These are phyloP conservation scores for Rhynchotus rufescens DNA, from an alignment of 2,797 vertebrate genomes.

Conservation along the genomic window DNA sequence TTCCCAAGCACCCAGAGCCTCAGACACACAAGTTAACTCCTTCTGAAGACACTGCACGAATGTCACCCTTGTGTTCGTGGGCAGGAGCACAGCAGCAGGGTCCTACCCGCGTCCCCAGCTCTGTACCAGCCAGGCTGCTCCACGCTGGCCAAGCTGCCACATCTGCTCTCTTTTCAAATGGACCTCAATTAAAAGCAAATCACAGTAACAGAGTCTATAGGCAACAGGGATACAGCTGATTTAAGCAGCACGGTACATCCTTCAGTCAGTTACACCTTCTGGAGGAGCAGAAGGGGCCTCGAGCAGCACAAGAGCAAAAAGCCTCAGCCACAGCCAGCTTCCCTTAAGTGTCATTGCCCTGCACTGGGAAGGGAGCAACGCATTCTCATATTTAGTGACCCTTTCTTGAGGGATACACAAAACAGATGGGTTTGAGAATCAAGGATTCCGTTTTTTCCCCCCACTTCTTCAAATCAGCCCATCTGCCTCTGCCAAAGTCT, in stretches of 20 bases:
- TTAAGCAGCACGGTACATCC: not conserved
- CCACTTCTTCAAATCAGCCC: not conserved
- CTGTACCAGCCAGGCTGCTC: not conserved
- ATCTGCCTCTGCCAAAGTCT: not conserved
- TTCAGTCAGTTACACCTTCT: fast-evolving
- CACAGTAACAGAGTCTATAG: not conserved
- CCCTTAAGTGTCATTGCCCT: not conserved
- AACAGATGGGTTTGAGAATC: not conserved
- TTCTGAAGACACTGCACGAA: not conserved
- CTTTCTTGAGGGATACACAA: not conserved
- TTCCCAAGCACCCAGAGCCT: not conserved
- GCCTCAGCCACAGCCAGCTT: not conserved
- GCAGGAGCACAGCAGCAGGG: not conserved
- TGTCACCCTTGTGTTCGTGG: not conserved
- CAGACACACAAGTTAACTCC: not conserved
- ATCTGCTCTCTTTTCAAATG: not conserved
- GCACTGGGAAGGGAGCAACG: not conserved
- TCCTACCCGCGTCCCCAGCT: not conserved
- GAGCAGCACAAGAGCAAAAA: not conserved
- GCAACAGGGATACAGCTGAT: not conserved
- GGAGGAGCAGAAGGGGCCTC: not conserved
- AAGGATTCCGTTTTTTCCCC: not conserved
- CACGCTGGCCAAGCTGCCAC: not conserved
- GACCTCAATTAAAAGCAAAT: not conserved
- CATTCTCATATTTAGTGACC: not conserved